Evolutionary conservation across 2,888 invertebrate genomes (phyloP).

Genomic region (Eudemis profundana): DNA sequence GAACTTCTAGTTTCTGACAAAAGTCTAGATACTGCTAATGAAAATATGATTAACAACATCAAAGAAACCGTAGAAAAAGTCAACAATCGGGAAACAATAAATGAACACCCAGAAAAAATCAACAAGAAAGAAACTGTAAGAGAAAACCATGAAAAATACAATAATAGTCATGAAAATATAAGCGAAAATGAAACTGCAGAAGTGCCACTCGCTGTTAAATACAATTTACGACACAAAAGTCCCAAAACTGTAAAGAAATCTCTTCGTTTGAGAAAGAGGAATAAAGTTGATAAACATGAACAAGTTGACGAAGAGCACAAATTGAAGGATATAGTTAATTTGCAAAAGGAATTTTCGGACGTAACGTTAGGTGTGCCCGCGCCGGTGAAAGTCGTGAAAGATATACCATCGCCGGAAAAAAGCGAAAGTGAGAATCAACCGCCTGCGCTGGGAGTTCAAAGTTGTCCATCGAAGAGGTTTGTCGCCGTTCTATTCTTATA

Average conservation of each 20-base stretch:
- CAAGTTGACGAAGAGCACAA: slow-evolving; percentile 56
- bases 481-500: slow-evolving; percentile 8
- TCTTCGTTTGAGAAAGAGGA: slow-evolving; percentile 64
- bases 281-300: slow-evolving; percentile 55
- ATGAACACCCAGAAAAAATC: slow-evolving; percentile 22
- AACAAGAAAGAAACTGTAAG: slow-evolving; percentile 32
- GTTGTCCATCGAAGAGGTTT: slow-evolving; percentile 77
- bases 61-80: neutral
- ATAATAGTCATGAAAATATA: neutral
- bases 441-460: slow-evolving; percentile 64
- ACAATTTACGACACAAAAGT: slow-evolving; percentile 65
- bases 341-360: slow-evolving; percentile 74
- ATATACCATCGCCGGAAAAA: slow-evolving; percentile 73
- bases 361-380: slow-evolving; percentile 71
- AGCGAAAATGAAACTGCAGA: slow-evolving; percentile 43
- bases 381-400: slow-evolving; percentile 58
- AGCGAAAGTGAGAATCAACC: slow-evolving; percentile 63
- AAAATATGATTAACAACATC: slow-evolving; percentile 27
- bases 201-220: slow-evolving; percentile 51
- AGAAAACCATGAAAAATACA: slow-evolving; percentile 33
- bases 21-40: slow-evolving; percentile 42
- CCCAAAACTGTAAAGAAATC: slow-evolving; percentile 56
- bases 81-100: neutral
- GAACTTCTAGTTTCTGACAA: slow-evolving; percentile 62
- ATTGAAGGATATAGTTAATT: slow-evolving; percentile 72